These are phyloP conservation scores for Dicycla oo DNA, from an alignment of 2,888 invertebrate genomes.

Conservation along the genomic window DNA sequence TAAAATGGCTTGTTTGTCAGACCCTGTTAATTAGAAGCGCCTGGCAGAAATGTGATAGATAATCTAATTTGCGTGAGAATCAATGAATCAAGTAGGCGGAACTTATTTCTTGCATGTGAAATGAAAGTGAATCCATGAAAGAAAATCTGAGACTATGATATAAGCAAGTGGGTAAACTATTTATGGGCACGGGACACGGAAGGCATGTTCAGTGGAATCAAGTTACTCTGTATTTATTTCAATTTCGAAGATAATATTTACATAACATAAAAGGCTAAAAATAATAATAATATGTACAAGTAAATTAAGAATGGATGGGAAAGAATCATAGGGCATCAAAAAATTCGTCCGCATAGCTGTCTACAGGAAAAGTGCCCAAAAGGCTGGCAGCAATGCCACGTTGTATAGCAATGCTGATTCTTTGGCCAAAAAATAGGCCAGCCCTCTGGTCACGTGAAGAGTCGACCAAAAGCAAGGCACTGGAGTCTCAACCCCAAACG, in stretches of 20 bases:
- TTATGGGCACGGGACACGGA: slow-evolving; percentile 8
- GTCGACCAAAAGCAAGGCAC: too few relatives aligned
- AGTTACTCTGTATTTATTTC: slow-evolving; percentile 1
- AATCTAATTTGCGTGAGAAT: slow-evolving; percentile 39
- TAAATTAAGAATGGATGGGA: not conserved
- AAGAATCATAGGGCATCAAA: not conserved
- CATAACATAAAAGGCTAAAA: not conserved
- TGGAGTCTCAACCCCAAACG: too few relatives aligned
- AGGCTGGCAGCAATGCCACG: too few relatives aligned
- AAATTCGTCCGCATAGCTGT: too few relatives aligned
- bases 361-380: too few relatives aligned
- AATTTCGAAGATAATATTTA: not conserved
- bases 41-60: slow-evolving; percentile 17
- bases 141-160: slow-evolving; percentile 17
- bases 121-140: slow-evolving; percentile 46
- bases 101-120: slow-evolving; percentile 28
- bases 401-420: too few relatives aligned
- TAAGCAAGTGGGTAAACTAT: slow-evolving; percentile 8
- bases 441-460: too few relatives aligned
- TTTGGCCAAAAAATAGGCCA: too few relatives aligned
- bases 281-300: not conserved
- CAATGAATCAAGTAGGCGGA: slow-evolving; percentile 42
- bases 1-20: not conserved
- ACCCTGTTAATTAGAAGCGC: not conserved
- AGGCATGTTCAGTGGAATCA: not conserved